Evolutionary conservation across 2,797 vertebrate genomes (phyloP).

Genomic region (Microtus agrestis): DNA sequence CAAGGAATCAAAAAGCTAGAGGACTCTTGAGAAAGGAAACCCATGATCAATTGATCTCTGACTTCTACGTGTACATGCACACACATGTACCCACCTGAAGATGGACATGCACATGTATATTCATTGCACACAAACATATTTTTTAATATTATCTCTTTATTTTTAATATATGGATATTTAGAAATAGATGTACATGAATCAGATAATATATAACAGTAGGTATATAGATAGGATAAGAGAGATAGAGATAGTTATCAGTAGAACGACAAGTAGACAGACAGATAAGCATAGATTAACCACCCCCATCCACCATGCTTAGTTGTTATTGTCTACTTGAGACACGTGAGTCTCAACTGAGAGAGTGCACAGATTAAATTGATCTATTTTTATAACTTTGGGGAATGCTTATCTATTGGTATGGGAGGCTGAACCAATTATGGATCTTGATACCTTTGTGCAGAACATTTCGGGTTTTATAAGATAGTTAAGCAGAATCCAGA

Average conservation of each 20-base stretch:
- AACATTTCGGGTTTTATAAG: neutral
- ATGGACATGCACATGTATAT: neutral
- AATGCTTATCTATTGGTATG: neutral
- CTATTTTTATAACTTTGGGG: neutral
- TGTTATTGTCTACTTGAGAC: neutral
- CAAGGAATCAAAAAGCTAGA: neutral
- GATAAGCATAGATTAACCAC: neutral
- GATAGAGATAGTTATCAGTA: neutral
- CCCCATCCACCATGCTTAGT: no score
- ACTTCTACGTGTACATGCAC: neutral
- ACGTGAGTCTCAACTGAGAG: neutral
- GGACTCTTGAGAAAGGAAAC: neutral
- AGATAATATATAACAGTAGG: neutral
- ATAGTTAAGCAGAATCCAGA: neutral
- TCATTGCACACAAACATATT: neutral
- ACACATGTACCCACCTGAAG: neutral
- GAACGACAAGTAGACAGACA: neutral
- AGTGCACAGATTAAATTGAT: neutral
- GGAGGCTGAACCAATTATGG: neutral
- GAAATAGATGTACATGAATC: neutral
- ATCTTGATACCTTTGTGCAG: neutral
- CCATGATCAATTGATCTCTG: neutral
- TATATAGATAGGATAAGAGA: no score
- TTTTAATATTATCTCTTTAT: neutral
- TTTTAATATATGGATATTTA: neutral